Conservation (phyloP, 2,888 invertebrate species). For the Cataglyphis livida region DNA sequence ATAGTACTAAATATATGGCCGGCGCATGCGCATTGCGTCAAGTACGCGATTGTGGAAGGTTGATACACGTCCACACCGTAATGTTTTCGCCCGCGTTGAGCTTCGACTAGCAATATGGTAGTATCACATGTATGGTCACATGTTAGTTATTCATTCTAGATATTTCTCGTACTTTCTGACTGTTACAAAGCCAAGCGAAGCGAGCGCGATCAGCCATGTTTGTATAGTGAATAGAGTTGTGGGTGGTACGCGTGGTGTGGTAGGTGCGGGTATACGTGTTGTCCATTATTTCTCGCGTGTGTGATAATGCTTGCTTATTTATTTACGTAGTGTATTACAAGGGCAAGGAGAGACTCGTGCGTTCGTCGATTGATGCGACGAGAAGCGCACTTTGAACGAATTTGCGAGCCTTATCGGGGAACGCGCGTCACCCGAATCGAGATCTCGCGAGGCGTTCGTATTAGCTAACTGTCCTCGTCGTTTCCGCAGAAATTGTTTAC, state of each 20-base stretch:
- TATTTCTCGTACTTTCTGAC: not conserved
- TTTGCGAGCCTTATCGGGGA: not conserved
- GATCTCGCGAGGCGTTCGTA: not conserved
- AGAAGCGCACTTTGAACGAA: not conserved
- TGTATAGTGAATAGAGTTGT: slow-evolving; percentile 73
- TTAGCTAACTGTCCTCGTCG: slow-evolving; percentile 10
- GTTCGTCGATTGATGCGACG: not conserved
- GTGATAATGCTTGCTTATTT: slow-evolving; percentile 71
- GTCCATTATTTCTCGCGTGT: slow-evolving; percentile 70
- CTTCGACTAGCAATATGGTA: too few species aligned
- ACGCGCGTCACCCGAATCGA: not conserved
- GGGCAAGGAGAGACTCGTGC: slow-evolving; percentile 24
- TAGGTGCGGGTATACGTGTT: slow-evolving; percentile 69
- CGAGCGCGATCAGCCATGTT: slow-evolving; percentile 68
- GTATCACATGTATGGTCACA: too few species aligned
- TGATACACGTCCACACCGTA: too few species aligned
- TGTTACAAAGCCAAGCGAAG: slow-evolving; percentile 7
- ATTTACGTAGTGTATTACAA: slow-evolving; percentile 63
- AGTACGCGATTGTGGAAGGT: too few species aligned
- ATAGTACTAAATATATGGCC: too few species aligned
- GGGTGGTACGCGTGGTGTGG: slow-evolving; percentile 67
- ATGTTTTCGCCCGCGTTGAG: too few species aligned
- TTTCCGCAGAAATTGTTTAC: slow-evolving; percentile 70
- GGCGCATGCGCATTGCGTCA: too few species aligned
- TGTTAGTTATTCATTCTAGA: too few species aligned